A percentile compares a stretch with the other conserved stretches of the same genome.
Conservation (phyloP, 2,888 invertebrate species). For the Cataglyphis albicans region DNA sequence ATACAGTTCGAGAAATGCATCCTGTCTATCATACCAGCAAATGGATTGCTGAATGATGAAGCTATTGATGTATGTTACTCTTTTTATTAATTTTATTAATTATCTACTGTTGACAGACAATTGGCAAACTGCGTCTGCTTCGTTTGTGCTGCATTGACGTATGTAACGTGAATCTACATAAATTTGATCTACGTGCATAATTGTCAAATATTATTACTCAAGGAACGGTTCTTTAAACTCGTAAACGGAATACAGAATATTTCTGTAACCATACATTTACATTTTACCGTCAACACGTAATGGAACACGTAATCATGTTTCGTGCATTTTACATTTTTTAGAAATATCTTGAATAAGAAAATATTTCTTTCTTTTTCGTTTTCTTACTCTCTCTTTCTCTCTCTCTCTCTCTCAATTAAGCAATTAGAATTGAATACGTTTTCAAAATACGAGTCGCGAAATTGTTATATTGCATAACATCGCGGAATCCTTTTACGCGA, state of each 20-base stretch:
- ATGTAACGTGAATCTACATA: background rate
- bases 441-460: conserved; percentile 27
- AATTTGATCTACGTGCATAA: background rate
- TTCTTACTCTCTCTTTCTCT: background rate
- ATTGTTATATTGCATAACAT: conserved; percentile 13
- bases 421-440: conserved; percentile 18
- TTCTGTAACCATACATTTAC: background rate
- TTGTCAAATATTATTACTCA: background rate
- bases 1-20: conserved; percentile 13
- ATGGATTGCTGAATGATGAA: background rate
- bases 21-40: background rate
- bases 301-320: background rate
- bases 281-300: background rate
- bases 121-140: background rate
- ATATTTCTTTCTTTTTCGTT: background rate
- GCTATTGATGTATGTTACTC: background rate
- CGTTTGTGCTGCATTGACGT: background rate
- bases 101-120: background rate
- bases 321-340: background rate
- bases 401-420: background rate
- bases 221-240: background rate
- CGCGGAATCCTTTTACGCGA: conserved; percentile 32
- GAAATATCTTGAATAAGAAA: background rate
- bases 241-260: conserved; percentile 1
- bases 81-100: background rate